Conservation (phyloP, 2,113 vertebrate species). For the Rattus rattus region DNA sequence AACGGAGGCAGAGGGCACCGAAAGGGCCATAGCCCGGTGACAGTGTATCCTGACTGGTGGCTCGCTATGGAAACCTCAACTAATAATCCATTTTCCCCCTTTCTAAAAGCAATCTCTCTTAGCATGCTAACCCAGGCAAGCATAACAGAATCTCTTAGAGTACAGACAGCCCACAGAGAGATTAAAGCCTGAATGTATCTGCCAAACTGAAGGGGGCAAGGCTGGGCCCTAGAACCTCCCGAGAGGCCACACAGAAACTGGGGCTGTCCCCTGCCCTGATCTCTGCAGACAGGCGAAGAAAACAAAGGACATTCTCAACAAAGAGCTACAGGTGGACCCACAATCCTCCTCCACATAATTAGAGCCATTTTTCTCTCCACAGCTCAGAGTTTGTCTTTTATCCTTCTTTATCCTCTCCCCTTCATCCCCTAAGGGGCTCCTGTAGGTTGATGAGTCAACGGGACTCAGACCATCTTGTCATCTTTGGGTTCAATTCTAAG, state of each 20-base stretch:
- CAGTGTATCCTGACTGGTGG: background rate
- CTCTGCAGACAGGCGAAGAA: conserved; percentile 47
- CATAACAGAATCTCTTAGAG: conserved; percentile 29
- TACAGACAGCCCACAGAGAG: conserved; percentile 52
- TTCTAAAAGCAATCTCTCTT: conserved; percentile 44
- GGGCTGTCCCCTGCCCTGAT: conserved; percentile 14
- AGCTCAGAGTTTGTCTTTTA: conserved; percentile 73
- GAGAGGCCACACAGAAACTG: conserved; percentile 46
- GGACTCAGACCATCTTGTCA: conserved; percentile 76
- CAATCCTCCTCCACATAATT: conserved; percentile 70
- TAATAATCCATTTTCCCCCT: background rate
- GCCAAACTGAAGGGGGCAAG: background rate
- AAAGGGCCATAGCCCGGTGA: background rate
- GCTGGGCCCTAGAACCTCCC: background rate
- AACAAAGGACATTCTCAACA: conserved; percentile 72
- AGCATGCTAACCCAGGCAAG: conserved; percentile 51
- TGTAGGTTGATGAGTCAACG: conserved; percentile 72
- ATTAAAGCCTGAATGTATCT: conserved; percentile 36
- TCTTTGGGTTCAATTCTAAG: conserved; percentile 70
- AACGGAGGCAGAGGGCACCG: background rate
- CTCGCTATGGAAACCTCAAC: conserved; percentile 21
- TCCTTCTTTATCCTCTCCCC: conserved; percentile 66
- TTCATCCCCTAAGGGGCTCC: conserved; percentile 68
- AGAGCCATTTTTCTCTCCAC: conserved; percentile 72
- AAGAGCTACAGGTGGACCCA: conserved; percentile 75